Evolutionary conservation across 1,140 invertebrate genomes (phyloP).

Genomic region (Zaprionus tsacasi): DNA sequence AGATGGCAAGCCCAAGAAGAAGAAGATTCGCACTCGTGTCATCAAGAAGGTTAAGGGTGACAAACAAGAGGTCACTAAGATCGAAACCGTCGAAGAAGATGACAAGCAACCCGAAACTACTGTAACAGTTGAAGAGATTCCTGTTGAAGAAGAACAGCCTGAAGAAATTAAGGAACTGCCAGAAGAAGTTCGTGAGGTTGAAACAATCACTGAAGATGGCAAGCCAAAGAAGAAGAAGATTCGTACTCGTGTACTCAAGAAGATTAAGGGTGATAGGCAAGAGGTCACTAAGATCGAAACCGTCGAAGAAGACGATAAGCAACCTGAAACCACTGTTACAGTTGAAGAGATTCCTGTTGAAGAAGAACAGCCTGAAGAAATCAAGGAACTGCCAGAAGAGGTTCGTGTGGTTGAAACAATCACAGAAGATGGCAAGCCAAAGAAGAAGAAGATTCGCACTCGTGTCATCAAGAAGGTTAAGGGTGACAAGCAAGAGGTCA

Average conservation of each 20-base stretch:
- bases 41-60: slow-evolving; percentile 72
- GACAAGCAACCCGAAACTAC: slow-evolving; percentile 74
- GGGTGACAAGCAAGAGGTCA: slow-evolving; percentile 75
- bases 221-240: slow-evolving; percentile 42
- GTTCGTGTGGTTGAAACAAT: slow-evolving; percentile 28
- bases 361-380: slow-evolving; percentile 29
- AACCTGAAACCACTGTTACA: slow-evolving; percentile 72
- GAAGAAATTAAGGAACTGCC: slow-evolving; percentile 38
- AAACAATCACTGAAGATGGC: slow-evolving; percentile 22
- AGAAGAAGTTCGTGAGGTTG: slow-evolving; percentile 33
- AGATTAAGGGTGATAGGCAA: slow-evolving; percentile 72
- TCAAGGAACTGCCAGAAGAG: slow-evolving; percentile 39
- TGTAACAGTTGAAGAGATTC: slow-evolving; percentile 54
- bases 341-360: slow-evolving; percentile 49
- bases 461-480: slow-evolving; percentile 70
- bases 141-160: slow-evolving; percentile 30
- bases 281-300: slow-evolving; percentile 81
- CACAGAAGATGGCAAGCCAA: slow-evolving; percentile 23
- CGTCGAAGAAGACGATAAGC: slow-evolving; percentile 81
- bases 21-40: slow-evolving; percentile 58
- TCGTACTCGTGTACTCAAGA: slow-evolving; percentile 69
- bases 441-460: slow-evolving; percentile 57
- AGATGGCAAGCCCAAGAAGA: slow-evolving; percentile 30
- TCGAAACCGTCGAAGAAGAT: slow-evolving; percentile 83
- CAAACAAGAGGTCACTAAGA: slow-evolving; percentile 76